A percentile compares a stretch with the other conserved stretches of the same genome.
Evolutionary conservation across 2,797 vertebrate species (phyloP).

Genomic region (Myotis pilosus): DNA sequence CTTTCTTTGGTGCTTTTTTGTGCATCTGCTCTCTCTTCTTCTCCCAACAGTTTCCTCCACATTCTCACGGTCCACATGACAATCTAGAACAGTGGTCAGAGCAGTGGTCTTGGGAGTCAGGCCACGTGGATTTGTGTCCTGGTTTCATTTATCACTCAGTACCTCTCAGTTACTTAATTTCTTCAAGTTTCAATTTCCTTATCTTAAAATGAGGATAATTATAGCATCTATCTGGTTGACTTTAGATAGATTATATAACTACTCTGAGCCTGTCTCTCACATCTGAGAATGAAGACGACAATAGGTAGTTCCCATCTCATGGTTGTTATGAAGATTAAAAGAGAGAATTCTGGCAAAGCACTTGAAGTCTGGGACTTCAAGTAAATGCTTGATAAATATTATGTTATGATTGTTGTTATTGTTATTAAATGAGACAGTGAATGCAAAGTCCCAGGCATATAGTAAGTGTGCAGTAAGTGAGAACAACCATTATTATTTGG

Average conservation of each 20-base stretch:
- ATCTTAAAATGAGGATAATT: neutral
- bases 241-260: neutral
- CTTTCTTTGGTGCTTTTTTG: conserved; percentile 12
- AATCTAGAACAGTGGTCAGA: neutral
- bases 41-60: neutral
- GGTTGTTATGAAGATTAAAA: neutral
- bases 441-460: neutral
- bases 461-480: neutral
- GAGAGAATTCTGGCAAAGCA: neutral
- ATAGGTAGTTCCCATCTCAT: neutral
- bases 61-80: accelerated
- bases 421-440: neutral
- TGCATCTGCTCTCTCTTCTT: neutral
- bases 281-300: neutral
- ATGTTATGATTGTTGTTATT: neutral
- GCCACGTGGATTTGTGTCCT: neutral
- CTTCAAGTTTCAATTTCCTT: neutral
- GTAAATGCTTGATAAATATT: neutral
- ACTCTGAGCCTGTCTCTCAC: neutral
- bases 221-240: neutral
- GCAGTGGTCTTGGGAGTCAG: neutral
- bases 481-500: neutral
- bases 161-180: neutral
- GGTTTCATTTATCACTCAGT: neutral
- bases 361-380: neutral